phyloP scores from a whole-genome alignment of 2,888 invertebrate species.

The Gortyna flavago region DNA sequence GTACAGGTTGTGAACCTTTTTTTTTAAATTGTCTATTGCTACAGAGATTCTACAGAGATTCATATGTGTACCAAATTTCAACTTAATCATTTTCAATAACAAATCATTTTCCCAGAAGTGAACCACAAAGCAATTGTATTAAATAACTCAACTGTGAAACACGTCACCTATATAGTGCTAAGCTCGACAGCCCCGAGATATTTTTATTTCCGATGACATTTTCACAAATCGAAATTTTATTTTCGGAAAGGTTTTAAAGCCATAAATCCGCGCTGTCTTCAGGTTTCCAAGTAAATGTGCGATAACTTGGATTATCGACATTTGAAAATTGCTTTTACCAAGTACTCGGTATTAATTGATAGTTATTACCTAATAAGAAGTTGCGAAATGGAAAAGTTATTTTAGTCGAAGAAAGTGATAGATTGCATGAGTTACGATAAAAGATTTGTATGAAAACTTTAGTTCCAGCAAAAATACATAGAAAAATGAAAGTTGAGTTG shows the following conservation, averaged over 20 bases:
- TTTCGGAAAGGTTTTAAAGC: slow-evolving; percentile 48
- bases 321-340: slow-evolving; percentile 56
- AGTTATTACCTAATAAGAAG: slow-evolving; percentile 42
- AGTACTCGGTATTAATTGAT: slow-evolving; percentile 46
- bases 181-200: slow-evolving; percentile 17
- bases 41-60: too few relatives aligned
- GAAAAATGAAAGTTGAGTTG: background rate
- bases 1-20: too few relatives aligned
- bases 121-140: slow-evolving; percentile 8
- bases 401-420: slow-evolving; percentile 8
- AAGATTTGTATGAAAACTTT: background rate
- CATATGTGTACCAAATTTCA: too few relatives aligned
- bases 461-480: background rate
- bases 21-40: too few relatives aligned
- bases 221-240: slow-evolving; percentile 53
- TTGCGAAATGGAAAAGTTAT: slow-evolving; percentile 28
- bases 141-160: slow-evolving; percentile 14
- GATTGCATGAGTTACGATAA: background rate
- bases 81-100: background rate
- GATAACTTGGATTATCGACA: slow-evolving; percentile 55
- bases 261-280: slow-evolving; percentile 56
- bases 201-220: slow-evolving; percentile 49
- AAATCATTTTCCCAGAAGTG: background rate
- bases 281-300: slow-evolving; percentile 50
- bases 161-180: slow-evolving; percentile 1